Conservation (phyloP, 2,797 vertebrate genomes). For the Psittacula derbiana region DNA sequence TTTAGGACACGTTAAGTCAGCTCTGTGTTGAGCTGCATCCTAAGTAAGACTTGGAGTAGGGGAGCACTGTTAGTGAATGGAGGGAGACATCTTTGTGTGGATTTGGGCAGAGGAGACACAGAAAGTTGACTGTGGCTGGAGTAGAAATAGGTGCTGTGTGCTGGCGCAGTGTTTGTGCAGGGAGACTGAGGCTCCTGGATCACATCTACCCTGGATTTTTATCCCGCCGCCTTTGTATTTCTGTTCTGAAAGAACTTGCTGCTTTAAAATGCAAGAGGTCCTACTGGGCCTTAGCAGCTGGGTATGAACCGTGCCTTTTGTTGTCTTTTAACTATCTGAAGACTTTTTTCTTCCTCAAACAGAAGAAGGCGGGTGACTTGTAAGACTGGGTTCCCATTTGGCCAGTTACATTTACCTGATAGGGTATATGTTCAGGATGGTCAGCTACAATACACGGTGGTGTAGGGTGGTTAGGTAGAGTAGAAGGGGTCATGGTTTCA, state of each 20-base stretch:
- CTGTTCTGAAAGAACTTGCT: not conserved
- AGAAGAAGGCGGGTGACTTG: not conserved
- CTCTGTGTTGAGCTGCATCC: not conserved
- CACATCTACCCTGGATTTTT: not conserved
- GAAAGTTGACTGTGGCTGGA: not conserved
- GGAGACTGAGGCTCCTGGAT: not conserved
- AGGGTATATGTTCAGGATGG: not conserved
- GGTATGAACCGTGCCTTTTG: not conserved
- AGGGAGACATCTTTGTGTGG: not conserved
- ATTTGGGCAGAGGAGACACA: not conserved
- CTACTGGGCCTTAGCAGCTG: not conserved
- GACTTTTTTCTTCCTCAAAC: not conserved
- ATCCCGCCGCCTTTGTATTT: not conserved
- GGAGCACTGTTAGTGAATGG: not conserved
- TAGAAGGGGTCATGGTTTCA: not conserved
- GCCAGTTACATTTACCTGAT: not conserved
- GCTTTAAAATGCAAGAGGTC: not conserved
- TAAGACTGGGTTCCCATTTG: not conserved
- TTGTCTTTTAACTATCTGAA: not conserved
- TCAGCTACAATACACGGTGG: fast-evolving
- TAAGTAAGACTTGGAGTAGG: not conserved
- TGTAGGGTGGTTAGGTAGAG: not conserved
- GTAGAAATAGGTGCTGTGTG: not conserved
- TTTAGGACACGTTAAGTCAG: not conserved
- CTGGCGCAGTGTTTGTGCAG: not conserved